These are phyloP conservation scores for Xiphorhynchus erythropygius DNA, from an alignment of 2,797 vertebrate genomes.

Conservation along the genomic window DNA sequence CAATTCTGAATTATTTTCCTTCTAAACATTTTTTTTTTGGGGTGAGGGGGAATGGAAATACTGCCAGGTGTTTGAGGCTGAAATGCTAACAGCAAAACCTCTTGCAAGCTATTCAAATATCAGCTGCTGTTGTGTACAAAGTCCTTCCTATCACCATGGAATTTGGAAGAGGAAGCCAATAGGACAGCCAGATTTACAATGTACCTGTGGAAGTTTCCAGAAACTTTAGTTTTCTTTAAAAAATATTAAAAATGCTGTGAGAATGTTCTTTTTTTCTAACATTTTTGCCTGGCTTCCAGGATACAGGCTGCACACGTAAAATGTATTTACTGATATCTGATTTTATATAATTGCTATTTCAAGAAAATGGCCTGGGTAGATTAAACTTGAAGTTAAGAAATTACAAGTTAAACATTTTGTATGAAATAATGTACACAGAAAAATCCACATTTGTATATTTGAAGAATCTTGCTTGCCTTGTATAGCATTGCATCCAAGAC, in stretches of 20 bases:
- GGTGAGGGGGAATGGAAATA: not conserved
- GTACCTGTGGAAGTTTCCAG: constrained; percentile 6
- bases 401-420: not conserved
- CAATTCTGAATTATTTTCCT: constrained; percentile 44
- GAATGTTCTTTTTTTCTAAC: not conserved
- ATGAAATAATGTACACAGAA: not conserved
- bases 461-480: not conserved
- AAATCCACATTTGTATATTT: not conserved
- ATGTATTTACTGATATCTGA: not conserved
- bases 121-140: constrained; percentile 20
- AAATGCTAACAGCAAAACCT: constrained; percentile 22
- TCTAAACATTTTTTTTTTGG: not conserved
- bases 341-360: not conserved
- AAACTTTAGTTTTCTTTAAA: not conserved
- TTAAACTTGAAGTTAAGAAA: not conserved
- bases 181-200: not conserved
- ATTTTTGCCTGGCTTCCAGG: not conserved
- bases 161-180: constrained; percentile 33
- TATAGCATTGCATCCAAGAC: not conserved
- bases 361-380: not conserved
- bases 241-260: not conserved
- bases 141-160: constrained; percentile 5
- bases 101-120: constrained; percentile 29
- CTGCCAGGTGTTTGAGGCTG: not conserved
- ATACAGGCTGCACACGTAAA: not conserved